A percentile compares a stretch with the other conserved stretches of the same genome.
Conservation (phyloP, 2,113 vertebrate genomes). For the Theristicus caerulescens region DNA sequence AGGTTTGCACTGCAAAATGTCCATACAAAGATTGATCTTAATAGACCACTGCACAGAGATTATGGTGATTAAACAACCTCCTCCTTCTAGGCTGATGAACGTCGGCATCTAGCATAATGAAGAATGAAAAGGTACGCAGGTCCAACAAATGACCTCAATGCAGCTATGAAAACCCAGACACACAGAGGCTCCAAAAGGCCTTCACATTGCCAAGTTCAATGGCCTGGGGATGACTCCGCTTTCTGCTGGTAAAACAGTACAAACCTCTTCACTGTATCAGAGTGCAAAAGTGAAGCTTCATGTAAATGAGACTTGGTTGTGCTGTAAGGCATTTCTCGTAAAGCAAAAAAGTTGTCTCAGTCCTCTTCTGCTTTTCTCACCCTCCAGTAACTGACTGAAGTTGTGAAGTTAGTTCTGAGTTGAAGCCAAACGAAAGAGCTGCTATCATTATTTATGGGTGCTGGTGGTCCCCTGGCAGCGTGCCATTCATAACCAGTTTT, state of each 20-base stretch:
- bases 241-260: not conserved
- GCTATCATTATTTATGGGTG: not conserved
- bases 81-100: not conserved
- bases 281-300: not conserved
- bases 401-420: not conserved
- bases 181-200: not conserved
- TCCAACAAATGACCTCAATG: not conserved
- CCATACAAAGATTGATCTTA: not conserved
- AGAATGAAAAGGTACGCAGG: not conserved
- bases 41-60: not conserved
- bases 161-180: not conserved
- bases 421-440: not conserved
- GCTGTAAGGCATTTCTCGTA: not conserved
- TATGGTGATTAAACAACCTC: not conserved
- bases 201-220: not conserved
- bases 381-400: not conserved
- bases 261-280: not conserved
- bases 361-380: not conserved
- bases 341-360: not conserved
- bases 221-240: not conserved
- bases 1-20: not conserved
- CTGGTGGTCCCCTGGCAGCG: not conserved
- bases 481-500: not conserved
- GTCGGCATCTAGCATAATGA: not conserved
- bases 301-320: not conserved